phyloP scores from a whole-genome alignment of 2,797 vertebrate species.

The Amphiprion clarkii region DNA sequence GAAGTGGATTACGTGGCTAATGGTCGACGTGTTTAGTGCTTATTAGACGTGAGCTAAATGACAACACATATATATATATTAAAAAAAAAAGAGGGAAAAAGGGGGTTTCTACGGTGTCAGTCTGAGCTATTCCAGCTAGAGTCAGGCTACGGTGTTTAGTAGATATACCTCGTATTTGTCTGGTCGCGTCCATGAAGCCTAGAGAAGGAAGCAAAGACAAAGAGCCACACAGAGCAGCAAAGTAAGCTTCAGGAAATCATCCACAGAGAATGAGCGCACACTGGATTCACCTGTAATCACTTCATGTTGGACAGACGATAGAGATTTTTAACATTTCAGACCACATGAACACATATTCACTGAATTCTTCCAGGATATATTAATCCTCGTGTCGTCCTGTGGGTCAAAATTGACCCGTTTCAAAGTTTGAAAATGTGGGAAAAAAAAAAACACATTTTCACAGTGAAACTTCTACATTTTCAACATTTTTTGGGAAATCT shows the following conservation, averaged over 20 bases:
- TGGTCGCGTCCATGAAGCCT: constrained; percentile 99
- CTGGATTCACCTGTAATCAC: constrained; percentile 4
- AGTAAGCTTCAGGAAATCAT: constrained; percentile 60
- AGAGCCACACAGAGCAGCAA: constrained; percentile 80
- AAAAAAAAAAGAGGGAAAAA: constrained; percentile 13
- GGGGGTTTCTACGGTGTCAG: constrained; percentile 57
- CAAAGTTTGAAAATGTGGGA: too few relatives aligned
- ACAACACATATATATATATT: constrained; percentile 59
- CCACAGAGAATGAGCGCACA: constrained; percentile 21
- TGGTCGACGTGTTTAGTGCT: constrained; percentile 55
- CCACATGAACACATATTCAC: background rate
- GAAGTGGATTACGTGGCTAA: constrained; percentile 57
- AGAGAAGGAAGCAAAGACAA: constrained; percentile 81
- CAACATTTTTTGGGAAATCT: too few relatives aligned
- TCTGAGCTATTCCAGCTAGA: constrained; percentile 63
- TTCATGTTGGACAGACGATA: constrained; percentile 15
- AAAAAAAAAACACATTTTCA: too few relatives aligned
- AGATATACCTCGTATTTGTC: constrained; percentile 98
- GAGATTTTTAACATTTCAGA: background rate
- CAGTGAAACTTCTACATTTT: too few relatives aligned
- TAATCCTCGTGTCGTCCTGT: too few relatives aligned
- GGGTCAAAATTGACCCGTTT: too few relatives aligned
- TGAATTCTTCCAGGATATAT: background rate
- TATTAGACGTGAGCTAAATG: constrained; percentile 45
- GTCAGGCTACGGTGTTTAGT: constrained; percentile 87